Conservation (phyloP, 2,888 invertebrate species). For the Quadriops clusia region DNA sequence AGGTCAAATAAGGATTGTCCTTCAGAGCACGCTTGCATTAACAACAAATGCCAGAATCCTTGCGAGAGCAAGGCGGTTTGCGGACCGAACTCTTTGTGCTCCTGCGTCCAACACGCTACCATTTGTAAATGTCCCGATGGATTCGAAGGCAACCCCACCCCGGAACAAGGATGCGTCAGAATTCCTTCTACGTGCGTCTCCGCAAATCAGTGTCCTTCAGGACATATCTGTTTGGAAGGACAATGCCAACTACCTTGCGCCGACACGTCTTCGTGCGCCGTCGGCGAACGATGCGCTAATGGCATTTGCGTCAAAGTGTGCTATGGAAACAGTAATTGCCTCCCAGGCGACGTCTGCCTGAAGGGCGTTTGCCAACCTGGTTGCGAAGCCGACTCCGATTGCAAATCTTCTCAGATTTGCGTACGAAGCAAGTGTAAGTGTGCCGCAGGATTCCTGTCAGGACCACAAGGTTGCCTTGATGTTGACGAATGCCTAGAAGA, state of each 20-base stretch:
- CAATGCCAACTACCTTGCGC: constrained; percentile 70
- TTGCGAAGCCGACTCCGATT: constrained; percentile 71
- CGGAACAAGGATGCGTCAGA: constrained; percentile 81
- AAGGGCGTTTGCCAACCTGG: constrained; percentile 71
- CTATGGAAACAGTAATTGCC: constrained; percentile 79
- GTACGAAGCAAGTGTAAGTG: constrained; percentile 64
- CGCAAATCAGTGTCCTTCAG: constrained; percentile 60
- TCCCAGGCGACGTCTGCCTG: constrained; percentile 79
- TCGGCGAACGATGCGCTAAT: constrained; percentile 72
- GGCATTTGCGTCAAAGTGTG: constrained; percentile 75
- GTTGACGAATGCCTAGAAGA: constrained; percentile 69
- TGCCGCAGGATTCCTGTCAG: constrained; percentile 60
- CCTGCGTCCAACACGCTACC: constrained; percentile 59
- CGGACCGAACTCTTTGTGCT: constrained; percentile 75
- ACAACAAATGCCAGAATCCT: constrained; percentile 75
- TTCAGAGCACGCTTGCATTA: constrained; percentile 65
- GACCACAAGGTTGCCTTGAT: constrained; percentile 65
- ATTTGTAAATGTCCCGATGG: constrained; percentile 73
- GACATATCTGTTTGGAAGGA: constrained; percentile 65
- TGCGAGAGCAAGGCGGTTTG: constrained; percentile 65
- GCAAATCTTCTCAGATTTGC: constrained; percentile 68
- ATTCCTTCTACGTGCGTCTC: constrained; percentile 59
- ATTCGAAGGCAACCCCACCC: constrained; percentile 76
- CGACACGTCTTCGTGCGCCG: constrained; percentile 61
- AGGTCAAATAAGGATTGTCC: constrained; percentile 72